Percentiles rank a stretch among this genome's conserved stretches.
Evolutionary conservation across 30 jellyfish, hydroid and myxozoan species (phyloP).

Genomic region (Nemopilema nomurai): DNA sequence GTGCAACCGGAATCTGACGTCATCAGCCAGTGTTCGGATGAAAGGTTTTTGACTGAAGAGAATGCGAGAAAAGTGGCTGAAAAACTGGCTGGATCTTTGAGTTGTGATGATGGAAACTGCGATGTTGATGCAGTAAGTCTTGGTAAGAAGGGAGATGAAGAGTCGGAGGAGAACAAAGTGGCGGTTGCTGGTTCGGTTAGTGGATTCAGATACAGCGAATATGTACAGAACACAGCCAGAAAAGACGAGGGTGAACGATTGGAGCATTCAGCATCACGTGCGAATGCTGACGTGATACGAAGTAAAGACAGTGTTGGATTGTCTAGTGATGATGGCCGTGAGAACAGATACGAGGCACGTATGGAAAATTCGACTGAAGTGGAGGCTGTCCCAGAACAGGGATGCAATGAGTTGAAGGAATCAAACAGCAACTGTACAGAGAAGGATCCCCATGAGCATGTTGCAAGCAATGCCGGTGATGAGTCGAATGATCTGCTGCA

Average conservation of each 20-base stretch:
- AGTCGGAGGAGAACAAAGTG: background rate
- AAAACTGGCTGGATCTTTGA: background rate
- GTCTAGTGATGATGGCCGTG: background rate
- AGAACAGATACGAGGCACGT: background rate
- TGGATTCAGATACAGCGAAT: background rate
- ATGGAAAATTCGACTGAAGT: background rate
- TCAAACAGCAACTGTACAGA: background rate
- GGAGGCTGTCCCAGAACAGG: background rate
- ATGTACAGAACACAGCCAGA: background rate
- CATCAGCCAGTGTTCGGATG: background rate
- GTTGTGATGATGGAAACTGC: background rate
- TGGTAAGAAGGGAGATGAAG: background rate
- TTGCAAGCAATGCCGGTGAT: background rate
- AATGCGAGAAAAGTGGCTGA: background rate
- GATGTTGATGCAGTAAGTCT: background rate
- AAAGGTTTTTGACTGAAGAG: background rate
- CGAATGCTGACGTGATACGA: background rate
- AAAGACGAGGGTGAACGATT: background rate
- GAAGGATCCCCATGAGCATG: background rate
- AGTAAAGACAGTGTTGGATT: background rate
- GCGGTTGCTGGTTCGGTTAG: background rate
- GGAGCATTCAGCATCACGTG: background rate
- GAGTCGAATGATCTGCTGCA: background rate
- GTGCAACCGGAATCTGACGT: slow-evolving; percentile 18
- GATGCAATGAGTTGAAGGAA: background rate